Conservation (phyloP, 2,888 invertebrate genomes). For the Tetranychus truncatus region DNA sequence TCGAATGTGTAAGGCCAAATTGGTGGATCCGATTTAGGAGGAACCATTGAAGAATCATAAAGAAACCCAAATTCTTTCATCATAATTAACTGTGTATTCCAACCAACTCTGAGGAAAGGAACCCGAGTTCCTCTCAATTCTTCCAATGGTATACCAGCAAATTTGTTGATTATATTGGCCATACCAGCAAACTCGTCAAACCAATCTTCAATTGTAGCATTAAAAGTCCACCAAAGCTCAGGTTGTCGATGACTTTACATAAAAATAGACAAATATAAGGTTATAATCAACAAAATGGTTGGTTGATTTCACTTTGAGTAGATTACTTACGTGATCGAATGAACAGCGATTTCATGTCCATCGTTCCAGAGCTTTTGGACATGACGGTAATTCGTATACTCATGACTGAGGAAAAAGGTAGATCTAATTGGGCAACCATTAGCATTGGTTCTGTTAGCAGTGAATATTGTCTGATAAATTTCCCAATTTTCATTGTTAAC, state of each 20-base stretch:
- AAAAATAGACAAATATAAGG: neutral
- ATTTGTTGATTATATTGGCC: slow-evolving; percentile 62
- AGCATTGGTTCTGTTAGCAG: slow-evolving; percentile 58
- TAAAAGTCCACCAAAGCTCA: slow-evolving; percentile 57
- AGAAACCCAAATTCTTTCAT: slow-evolving; percentile 75
- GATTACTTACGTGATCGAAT: slow-evolving; percentile 60
- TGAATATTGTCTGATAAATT: slow-evolving; percentile 65
- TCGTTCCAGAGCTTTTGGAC: slow-evolving; percentile 69
- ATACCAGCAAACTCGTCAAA: slow-evolving; percentile 77
- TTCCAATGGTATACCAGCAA: slow-evolving; percentile 56
- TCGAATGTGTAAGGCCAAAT: slow-evolving; percentile 82
- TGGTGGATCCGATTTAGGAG: slow-evolving; percentile 55
- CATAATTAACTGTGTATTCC: slow-evolving; percentile 76
- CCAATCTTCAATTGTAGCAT: slow-evolving; percentile 68
- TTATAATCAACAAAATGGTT: neutral
- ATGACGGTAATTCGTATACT: slow-evolving; percentile 77
- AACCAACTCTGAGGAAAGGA: slow-evolving; percentile 63
- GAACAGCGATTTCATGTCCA: slow-evolving; percentile 73
- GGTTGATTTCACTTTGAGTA: neutral
- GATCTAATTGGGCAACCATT: slow-evolving; percentile 72
- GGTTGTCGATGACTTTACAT: slow-evolving; percentile 46
- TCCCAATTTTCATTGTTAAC: slow-evolving; percentile 78
- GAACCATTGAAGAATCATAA: slow-evolving; percentile 69
- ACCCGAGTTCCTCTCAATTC: slow-evolving; percentile 60
- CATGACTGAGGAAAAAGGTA: slow-evolving; percentile 83